Base-by-base conservation (phyloP, 92 coral and sea anemone genomes). In the Actinernus sp. region DNA sequence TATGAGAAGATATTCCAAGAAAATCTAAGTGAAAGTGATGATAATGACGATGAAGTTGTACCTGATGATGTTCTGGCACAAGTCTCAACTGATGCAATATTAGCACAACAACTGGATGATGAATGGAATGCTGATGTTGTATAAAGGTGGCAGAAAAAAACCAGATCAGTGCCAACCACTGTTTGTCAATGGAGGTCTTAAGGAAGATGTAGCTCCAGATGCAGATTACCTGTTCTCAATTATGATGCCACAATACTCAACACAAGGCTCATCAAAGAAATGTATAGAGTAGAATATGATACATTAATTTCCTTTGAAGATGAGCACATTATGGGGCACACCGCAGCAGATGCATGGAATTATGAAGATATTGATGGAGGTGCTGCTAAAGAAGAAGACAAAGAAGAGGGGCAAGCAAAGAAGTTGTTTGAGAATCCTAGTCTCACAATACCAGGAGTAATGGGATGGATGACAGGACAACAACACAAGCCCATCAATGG, bases 391-490 rank as follows among this genome's bases (percentile, higher is more conserved):
- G 25, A 44, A 44, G 50, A 8, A 13, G 59, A 58, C 28, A 28
- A 46, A 33, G 40, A 59, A 45, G 65, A 30, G 21, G 49, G 24
- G 31, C 58, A 29, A 26, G 49, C 68, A 48, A n/a, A n/a, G n/a
- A n/a, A n/a, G n/a, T n/a, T n/a, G n/a, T 61, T 61, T 60, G 63
- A 61, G 72, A 64, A 56, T 47, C 77, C 88, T 32, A 61, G 58
- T 54, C 44, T 82, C 63, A 65, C 60, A 36, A 67, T 65, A 27
- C 81, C 88, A 65, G 61, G 70, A 33, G 55, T 82, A 62, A 57
- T 65, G 68, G 82, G 88, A 27, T 82, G 82, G 88, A 34, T 82
- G 70, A 82, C 82, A 25, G 88, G 88, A 20, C 41, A 39, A 61
- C 70, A 71, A 43, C 88, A 73, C 73, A 73, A 73, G 70, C 88